Percentiles rank a stretch among this genome's conserved stretches.
phyloP scores from a whole-genome alignment of 2,888 invertebrate genomes.

The Cantharis nigra region DNA sequence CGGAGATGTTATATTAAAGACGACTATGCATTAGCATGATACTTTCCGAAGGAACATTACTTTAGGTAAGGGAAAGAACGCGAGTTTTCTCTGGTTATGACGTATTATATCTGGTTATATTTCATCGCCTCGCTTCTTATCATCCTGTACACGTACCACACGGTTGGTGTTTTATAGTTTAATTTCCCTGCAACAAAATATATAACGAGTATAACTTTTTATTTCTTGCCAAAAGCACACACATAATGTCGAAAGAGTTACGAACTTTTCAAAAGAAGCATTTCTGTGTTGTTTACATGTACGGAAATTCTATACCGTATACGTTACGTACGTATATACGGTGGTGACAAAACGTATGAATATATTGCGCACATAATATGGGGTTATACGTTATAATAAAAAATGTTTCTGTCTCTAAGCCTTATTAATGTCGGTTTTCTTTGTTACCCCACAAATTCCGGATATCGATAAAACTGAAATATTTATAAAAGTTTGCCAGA shows the following conservation, averaged over 20 bases:
- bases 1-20: neutral
- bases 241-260: constrained; percentile 23
- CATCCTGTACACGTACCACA: constrained; percentile 29
- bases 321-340: constrained; percentile 15
- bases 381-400: neutral
- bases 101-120: constrained; percentile 23
- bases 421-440: neutral
- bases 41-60: neutral
- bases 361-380: neutral
- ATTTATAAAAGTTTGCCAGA: neutral
- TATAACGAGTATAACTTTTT: constrained; percentile 30
- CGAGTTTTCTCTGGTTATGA: constrained; percentile 17
- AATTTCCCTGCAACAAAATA: constrained; percentile 36
- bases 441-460: neutral
- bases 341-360: neutral
- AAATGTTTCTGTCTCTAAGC: neutral
- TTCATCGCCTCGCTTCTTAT: constrained; percentile 28
- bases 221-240: constrained; percentile 19
- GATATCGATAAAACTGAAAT: neutral
- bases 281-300: constrained; percentile 22
- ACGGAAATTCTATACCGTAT: neutral
- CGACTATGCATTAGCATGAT: neutral
- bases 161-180: constrained; percentile 33
- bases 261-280: constrained; percentile 22
- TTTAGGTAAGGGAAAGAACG: neutral